Evolutionary conservation across 2,113 vertebrate genomes (phyloP).

Genomic region (Labeo catla): DNA sequence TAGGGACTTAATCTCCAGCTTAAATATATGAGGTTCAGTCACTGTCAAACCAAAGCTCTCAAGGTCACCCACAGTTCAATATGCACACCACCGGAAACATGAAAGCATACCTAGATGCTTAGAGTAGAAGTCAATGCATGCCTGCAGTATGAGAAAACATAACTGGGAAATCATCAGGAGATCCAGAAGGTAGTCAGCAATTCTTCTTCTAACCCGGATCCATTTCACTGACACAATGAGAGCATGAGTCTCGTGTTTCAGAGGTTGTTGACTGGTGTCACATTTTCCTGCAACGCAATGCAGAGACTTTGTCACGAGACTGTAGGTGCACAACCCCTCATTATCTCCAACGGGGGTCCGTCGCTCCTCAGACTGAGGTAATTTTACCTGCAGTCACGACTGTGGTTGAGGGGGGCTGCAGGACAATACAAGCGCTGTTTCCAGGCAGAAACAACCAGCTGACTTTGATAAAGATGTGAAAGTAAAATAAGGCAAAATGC

Average conservation of each 20-base stretch:
- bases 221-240: conserved; percentile 51
- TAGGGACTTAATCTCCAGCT: conserved; percentile 8
- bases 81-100: conserved; percentile 46
- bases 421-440: conserved; percentile 67
- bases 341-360: conserved; percentile 45
- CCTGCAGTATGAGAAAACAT: conserved; percentile 33
- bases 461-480: conserved; percentile 2
- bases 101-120: conserved; percentile 3
- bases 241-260: conserved; percentile 49
- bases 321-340: conserved; percentile 35
- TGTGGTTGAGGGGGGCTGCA: conserved; percentile 27
- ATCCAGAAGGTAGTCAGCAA: conserved; percentile 44
- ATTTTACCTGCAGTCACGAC: conserved; percentile 56
- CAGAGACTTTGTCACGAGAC: conserved; percentile 25
- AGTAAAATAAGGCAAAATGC: not conserved
- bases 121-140: conserved; percentile 55
- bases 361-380: conserved; percentile 46
- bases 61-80: conserved; percentile 62
- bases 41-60: conserved; percentile 49
- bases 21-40: conserved; percentile 17
- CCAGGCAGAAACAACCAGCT: conserved; percentile 63
- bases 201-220: conserved; percentile 40
- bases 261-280: conserved; percentile 30
- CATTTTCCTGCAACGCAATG: conserved; percentile 29
- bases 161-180: conserved; percentile 52